Percentiles rank a stretch among this genome's conserved stretches.
Conservation (phyloP, 1,140 invertebrate genomes). For the Megalopta genalis region DNA sequence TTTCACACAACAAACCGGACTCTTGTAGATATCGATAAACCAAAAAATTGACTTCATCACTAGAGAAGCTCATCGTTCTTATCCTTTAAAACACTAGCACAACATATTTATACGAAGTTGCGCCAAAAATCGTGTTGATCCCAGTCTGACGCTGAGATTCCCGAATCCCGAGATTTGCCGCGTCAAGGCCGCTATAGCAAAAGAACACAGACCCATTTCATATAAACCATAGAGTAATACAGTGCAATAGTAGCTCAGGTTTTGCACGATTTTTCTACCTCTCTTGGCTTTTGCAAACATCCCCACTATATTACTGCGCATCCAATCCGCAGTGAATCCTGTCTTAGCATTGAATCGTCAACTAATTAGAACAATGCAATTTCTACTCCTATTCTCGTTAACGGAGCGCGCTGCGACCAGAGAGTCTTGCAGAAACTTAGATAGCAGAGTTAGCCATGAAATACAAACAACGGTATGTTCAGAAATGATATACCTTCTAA, state of each 20-base stretch:
- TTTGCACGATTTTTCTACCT: too few relatives aligned
- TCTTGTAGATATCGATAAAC: constrained; percentile 99
- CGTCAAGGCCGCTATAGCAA: constrained; percentile 27
- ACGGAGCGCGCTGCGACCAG: too few relatives aligned
- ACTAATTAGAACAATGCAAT: too few relatives aligned
- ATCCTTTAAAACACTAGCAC: constrained; percentile 54
- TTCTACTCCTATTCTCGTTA: too few relatives aligned
- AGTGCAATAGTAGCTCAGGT: too few relatives aligned
- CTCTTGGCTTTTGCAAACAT: too few relatives aligned
- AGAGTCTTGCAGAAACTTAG: too few relatives aligned
- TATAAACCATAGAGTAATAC: too few relatives aligned
- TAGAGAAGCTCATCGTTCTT: constrained; percentile 95
- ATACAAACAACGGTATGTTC: constrained; percentile 6
- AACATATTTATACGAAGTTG: constrained; percentile 54
- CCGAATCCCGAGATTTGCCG: constrained; percentile 51
- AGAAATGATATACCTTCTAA: not conserved
- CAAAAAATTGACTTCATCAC: constrained; percentile 99
- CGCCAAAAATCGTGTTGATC: constrained; percentile 9
- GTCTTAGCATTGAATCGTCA: too few relatives aligned
- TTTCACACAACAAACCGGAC: constrained; percentile 86
- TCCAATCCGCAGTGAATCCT: too few relatives aligned
- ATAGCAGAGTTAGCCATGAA: constrained; percentile 6
- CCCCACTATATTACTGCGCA: too few relatives aligned
- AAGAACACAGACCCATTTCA: not conserved
- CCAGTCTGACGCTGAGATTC: constrained; percentile 41